These are phyloP conservation scores for Cheilosia variabilis DNA, from an alignment of 2,888 invertebrate species.

Conservation along the genomic window DNA sequence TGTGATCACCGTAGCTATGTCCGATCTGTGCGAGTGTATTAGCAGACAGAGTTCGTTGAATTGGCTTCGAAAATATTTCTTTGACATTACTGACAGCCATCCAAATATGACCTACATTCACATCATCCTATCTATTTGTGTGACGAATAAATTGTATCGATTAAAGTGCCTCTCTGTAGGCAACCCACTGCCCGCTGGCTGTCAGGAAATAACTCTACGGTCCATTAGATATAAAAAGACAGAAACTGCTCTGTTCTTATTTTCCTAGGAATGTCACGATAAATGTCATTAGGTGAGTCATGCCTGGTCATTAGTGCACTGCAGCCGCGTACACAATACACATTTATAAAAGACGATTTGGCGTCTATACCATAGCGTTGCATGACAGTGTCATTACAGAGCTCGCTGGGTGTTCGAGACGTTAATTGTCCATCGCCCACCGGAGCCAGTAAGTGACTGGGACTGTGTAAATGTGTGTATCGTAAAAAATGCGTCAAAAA, in stretches of 20 bases:
- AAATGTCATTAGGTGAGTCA: constrained; percentile 69
- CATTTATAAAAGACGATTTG: constrained; percentile 14
- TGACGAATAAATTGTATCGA: constrained; percentile 47
- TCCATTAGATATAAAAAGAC: constrained; percentile 34
- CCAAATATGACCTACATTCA: constrained; percentile 22
- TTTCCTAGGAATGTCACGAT: constrained; percentile 37
- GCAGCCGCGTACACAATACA: background rate
- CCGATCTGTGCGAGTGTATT: no score
- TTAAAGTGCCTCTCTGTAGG: constrained; percentile 17
- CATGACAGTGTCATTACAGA: constrained; percentile 37
- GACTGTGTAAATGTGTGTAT: background rate
- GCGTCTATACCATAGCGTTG: constrained; percentile 3
- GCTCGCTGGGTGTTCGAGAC: constrained; percentile 48
- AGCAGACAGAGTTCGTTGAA: no score
- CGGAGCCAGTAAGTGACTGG: background rate
- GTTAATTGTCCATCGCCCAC: constrained; percentile 24
- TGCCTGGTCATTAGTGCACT: constrained; percentile 13
- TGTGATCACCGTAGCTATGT: no score
- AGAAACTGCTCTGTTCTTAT: constrained; percentile 9
- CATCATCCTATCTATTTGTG: background rate
- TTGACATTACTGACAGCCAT: no score
- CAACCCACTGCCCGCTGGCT: background rate
- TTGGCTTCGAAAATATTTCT: no score
- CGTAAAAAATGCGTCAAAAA: constrained; percentile 20
- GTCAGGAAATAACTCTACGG: constrained; percentile 26